Evolutionary conservation across 2,888 invertebrate species (phyloP).

Genomic region (Amblyjoppa proteus): DNA sequence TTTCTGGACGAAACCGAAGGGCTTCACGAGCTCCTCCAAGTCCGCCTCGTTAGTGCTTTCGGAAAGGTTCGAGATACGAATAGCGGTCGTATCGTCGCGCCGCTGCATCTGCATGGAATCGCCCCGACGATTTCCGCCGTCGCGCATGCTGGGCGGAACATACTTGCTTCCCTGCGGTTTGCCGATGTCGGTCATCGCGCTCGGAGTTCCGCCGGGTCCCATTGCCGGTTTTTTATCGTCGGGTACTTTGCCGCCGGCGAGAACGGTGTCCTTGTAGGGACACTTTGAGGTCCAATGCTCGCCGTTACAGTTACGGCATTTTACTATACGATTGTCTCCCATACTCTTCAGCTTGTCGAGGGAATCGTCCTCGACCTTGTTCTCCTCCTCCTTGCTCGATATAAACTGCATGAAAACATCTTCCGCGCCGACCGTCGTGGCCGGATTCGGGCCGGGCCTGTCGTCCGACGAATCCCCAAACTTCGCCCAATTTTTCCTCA

Average conservation of each 20-base stretch:
- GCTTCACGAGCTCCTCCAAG: constrained; percentile 97
- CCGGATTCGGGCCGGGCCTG: constrained; percentile 98
- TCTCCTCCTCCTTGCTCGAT: constrained; percentile 94
- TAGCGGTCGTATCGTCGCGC: constrained; percentile 95
- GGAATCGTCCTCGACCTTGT: constrained; percentile 94
- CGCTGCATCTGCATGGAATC: constrained; percentile 89
- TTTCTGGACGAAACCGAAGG: constrained; percentile 96
- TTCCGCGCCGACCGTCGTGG: constrained; percentile 98
- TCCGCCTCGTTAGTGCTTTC: constrained; percentile 98
- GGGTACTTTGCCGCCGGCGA: constrained; percentile 87
- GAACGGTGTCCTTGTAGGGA: constrained; percentile 97
- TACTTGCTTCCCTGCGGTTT: constrained; percentile 89
- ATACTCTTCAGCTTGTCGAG: constrained; percentile 92
- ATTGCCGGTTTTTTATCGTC: constrained; percentile 84
- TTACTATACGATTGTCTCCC: constrained; percentile 91
- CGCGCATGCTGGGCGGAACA: constrained; percentile 95
- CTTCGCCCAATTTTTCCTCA: constrained; percentile 97
- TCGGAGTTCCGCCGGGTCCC: constrained; percentile 74
- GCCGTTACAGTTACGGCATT: constrained; percentile 96
- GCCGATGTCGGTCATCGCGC: constrained; percentile 74
- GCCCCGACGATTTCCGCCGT: constrained; percentile 92
- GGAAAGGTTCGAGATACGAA: constrained; percentile 98
- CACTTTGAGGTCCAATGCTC: constrained; percentile 99
- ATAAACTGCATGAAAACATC: constrained; percentile 98
- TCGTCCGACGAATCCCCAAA: constrained; percentile 97